Evolutionary conservation across 2,888 invertebrate species (phyloP), one percentile per base, ranked within the genome.

Genomic region (Chromoteleia sp.): DNA sequence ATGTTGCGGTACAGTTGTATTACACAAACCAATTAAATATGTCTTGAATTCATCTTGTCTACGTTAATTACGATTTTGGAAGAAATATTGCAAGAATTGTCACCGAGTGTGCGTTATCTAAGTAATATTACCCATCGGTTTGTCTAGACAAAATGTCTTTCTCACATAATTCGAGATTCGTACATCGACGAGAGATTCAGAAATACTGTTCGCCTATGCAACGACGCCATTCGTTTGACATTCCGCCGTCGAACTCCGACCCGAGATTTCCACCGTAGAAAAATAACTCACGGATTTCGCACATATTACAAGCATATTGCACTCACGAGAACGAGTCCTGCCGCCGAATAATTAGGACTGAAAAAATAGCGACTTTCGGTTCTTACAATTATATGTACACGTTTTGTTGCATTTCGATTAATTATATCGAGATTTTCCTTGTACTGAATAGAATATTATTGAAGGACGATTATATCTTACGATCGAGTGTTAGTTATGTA

Each of bases 211-310:
- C 54, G 30, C 58, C 48, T 45, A 68, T 43, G 61, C 76, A 70
- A 61, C 43, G 68, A 70, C 48, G 30, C 61, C 76, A 68, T 52
- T 58, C 50, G 12, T 52, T 52, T 73, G 19, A 63, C 29, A 39
- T 17, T 76, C 61, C 12, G 25, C 39, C 17, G 30, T 59, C 39
- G 45, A 70, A 71, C 39, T 58, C 59, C 30, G 59, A 59, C 17
- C 7, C 65, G 12, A 71, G 17, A n/a, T 50, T 59, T 19, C 39
- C 43, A 54, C 48, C 61, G 78, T 78, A 78, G 25, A 78, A 78
- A 78, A 78, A 78, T 78, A 78, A 71, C 45, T 63, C 39, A 41
- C 30, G 21, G 36, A 63, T 63, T 63, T 77, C 48, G 45, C 41
- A 45, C 59, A 29, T 52, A 4, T 56, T 65, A 65, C 56, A 56